Evolutionary conservation across 2,113 vertebrate species (phyloP).

Genomic region (Toxotes chatareus): DNA sequence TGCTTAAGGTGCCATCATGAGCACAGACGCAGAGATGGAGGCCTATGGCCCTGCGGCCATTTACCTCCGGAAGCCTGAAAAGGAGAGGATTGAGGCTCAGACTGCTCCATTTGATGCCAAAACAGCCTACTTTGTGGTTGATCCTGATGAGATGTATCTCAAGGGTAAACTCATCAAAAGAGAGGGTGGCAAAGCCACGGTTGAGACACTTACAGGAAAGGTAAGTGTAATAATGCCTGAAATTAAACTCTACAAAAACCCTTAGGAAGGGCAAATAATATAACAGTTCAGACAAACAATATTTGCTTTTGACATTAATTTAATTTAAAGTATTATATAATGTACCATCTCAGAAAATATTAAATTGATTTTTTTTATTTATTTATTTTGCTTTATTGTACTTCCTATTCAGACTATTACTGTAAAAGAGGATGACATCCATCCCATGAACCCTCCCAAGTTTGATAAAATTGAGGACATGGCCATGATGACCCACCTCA

Average conservation of each 20-base stretch:
- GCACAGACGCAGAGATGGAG: slow-evolving; percentile 78
- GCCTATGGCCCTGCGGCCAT: slow-evolving; percentile 66
- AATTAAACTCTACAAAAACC: background rate
- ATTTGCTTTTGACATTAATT: background rate
- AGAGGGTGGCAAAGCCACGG: slow-evolving; percentile 75
- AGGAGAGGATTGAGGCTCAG: slow-evolving; percentile 73
- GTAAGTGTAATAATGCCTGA: slow-evolving; percentile 18
- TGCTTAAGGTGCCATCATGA: slow-evolving; percentile 66
- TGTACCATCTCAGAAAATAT: background rate
- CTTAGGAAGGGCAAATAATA: background rate
- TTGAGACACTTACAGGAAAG: slow-evolving; percentile 61
- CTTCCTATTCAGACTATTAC: slow-evolving; percentile 71
- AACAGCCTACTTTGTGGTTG: slow-evolving; percentile 65
- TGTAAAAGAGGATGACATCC: slow-evolving; percentile 84
- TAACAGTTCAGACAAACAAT: background rate
- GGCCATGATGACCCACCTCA: slow-evolving; percentile 88
- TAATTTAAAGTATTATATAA: background rate
- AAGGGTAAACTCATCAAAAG: slow-evolving; percentile 68
- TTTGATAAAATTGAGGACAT: slow-evolving; percentile 87
- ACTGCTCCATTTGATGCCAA: slow-evolving; percentile 74
- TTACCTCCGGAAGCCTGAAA: slow-evolving; percentile 73
- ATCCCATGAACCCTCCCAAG: slow-evolving; percentile 85
- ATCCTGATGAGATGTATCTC: slow-evolving; percentile 62
- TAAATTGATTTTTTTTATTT: background rate
- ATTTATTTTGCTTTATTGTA: background rate